phyloP scores from a whole-genome alignment of 2,888 invertebrate genomes.

The Xiphydria camelus region DNA sequence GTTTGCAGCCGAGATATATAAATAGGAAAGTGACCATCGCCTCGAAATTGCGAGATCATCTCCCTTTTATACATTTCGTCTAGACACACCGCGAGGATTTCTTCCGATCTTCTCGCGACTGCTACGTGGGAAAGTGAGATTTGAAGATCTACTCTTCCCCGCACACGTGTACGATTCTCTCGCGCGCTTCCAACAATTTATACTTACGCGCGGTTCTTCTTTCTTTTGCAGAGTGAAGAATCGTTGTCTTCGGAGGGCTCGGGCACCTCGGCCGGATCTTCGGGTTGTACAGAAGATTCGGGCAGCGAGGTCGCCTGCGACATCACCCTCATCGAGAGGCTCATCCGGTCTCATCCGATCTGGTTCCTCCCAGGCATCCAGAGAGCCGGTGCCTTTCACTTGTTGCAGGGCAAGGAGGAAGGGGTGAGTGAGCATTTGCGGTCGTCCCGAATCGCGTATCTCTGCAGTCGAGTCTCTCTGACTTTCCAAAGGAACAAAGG shows the following conservation, averaged over 20 bases:
- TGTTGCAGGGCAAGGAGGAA: conserved; percentile 90
- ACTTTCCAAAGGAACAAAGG: no score
- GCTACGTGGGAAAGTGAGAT: no score
- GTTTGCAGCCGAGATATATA: background rate
- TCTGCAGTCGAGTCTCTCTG: no score
- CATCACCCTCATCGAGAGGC: conserved; percentile 82
- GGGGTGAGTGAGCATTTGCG: no score
- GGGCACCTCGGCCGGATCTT: conserved; percentile 55
- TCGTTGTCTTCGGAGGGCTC: conserved; percentile 69
- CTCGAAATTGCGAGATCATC: background rate
- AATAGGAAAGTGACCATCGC: conserved; percentile 5
- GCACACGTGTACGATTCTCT: background rate
- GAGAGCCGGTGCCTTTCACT: conserved; percentile 89
- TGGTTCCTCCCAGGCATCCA: conserved; percentile 96
- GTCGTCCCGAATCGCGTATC: no score
- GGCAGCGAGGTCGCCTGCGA: conserved; percentile 79
- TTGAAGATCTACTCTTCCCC: background rate
- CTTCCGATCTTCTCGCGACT: no score
- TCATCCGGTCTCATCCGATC: conserved; percentile 89
- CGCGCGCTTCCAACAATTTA: background rate
- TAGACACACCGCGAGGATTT: conserved; percentile 3
- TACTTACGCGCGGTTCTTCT: no score
- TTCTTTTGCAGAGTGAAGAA: conserved; percentile 65
- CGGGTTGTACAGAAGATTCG: conserved; percentile 59
- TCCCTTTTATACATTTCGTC: background rate